phyloP scores from a whole-genome alignment of 2,888 invertebrate genomes.

The Eupithecia vulgata region DNA sequence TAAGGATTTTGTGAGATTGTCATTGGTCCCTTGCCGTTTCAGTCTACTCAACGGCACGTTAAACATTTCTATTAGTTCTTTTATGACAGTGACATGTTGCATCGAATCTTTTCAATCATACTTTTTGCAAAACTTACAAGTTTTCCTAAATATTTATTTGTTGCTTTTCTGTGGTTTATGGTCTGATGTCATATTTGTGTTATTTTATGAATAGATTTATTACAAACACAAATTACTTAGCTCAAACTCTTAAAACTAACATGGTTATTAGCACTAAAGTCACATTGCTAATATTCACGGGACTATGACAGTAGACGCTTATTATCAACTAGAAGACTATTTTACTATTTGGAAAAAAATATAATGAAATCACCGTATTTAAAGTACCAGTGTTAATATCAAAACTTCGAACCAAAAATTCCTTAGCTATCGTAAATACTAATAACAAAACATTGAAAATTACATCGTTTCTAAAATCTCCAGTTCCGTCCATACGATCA shows the following conservation, averaged over 20 bases:
- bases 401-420: background rate
- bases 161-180: background rate
- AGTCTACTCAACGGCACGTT: background rate
- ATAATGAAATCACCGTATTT: background rate
- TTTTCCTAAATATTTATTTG: background rate
- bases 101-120: background rate
- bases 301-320: no score
- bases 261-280: no score
- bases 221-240: background rate
- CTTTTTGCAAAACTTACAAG: background rate
- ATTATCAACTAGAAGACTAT: no score
- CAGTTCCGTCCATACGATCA: background rate
- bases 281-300: no score
- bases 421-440: background rate
- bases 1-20: background rate
- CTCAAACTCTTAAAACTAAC: no score
- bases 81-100: background rate
- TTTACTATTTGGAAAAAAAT: background rate
- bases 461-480: conserved; percentile 8
- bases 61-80: conserved; percentile 21
- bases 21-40: background rate
- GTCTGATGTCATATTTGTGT: background rate
- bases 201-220: background rate
- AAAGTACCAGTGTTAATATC: background rate
- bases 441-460: conserved; percentile 1